Evolutionary conservation across 2,113 vertebrate genomes (phyloP).

Genomic region (Brienomyrus longianalis): DNA sequence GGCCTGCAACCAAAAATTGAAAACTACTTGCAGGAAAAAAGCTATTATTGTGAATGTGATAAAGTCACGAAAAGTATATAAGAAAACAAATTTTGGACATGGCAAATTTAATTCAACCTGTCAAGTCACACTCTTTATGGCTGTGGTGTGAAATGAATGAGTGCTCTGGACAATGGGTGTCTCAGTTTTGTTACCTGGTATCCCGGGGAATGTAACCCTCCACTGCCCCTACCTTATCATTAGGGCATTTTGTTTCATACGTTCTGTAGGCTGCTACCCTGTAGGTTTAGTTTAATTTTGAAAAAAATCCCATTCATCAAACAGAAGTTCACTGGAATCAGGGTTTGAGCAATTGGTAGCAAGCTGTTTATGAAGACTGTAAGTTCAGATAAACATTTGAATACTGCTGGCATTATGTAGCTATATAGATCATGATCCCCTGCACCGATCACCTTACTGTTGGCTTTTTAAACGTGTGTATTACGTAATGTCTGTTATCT

Average conservation of each 20-base stretch:
- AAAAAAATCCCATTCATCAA: neutral
- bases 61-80: neutral
- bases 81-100: neutral
- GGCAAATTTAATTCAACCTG: neutral
- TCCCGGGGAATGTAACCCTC: neutral
- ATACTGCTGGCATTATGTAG: neutral
- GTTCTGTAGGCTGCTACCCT: neutral
- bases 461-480: neutral
- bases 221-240: neutral
- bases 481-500: neutral
- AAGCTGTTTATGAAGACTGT: neutral
- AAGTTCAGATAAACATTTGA: neutral
- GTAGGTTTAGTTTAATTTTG: neutral
- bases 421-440: neutral
- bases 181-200: neutral
- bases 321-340: neutral
- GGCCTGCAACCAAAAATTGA: neutral
- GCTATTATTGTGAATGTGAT: neutral
- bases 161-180: neutral
- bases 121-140: neutral
- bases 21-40: neutral
- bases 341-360: neutral
- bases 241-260: neutral
- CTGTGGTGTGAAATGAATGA: neutral
- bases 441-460: neutral